phyloP scores from a whole-genome alignment of 2,888 invertebrate genomes.

The Anodontia alba region DNA sequence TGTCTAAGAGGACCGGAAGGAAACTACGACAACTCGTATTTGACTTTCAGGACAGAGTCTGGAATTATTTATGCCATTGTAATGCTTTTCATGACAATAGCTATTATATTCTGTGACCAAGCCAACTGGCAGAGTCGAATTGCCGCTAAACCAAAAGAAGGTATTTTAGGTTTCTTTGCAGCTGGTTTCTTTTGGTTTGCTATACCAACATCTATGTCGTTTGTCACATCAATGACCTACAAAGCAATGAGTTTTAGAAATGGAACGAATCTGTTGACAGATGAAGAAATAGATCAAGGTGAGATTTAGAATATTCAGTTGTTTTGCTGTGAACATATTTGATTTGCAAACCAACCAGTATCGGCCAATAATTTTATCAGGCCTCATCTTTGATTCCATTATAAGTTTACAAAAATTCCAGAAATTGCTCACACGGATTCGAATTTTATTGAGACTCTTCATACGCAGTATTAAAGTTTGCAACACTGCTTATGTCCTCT shows the following conservation, averaged over 20 bases:
- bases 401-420: too few relatives aligned
- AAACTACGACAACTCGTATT: constrained; percentile 68
- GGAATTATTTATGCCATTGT: constrained; percentile 74
- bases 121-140: constrained; percentile 83
- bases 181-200: constrained; percentile 82
- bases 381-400: too few relatives aligned
- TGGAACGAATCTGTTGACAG: constrained; percentile 61
- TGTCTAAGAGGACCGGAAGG: constrained; percentile 69
- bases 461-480: too few relatives aligned
- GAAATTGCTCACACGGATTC: too few relatives aligned
- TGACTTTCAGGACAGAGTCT: constrained; percentile 74
- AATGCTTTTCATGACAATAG: constrained; percentile 66
- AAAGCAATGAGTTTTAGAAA: constrained; percentile 66
- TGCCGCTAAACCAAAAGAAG: constrained; percentile 80
- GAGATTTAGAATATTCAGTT: too few relatives aligned
- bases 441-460: too few relatives aligned
- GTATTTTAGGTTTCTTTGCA: constrained; percentile 79
- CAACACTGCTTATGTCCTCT: too few relatives aligned
- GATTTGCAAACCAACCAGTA: too few relatives aligned
- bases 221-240: constrained; percentile 72
- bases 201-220: constrained; percentile 79
- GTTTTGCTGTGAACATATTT: too few relatives aligned
- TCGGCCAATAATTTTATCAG: too few relatives aligned
- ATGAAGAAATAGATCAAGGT: constrained; percentile 61
- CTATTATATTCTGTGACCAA: constrained; percentile 75